Percentiles rank a stretch among this genome's conserved stretches.
phyloP scores from a whole-genome alignment of 2,113 vertebrate species.

The Etheostoma spectabile region DNA sequence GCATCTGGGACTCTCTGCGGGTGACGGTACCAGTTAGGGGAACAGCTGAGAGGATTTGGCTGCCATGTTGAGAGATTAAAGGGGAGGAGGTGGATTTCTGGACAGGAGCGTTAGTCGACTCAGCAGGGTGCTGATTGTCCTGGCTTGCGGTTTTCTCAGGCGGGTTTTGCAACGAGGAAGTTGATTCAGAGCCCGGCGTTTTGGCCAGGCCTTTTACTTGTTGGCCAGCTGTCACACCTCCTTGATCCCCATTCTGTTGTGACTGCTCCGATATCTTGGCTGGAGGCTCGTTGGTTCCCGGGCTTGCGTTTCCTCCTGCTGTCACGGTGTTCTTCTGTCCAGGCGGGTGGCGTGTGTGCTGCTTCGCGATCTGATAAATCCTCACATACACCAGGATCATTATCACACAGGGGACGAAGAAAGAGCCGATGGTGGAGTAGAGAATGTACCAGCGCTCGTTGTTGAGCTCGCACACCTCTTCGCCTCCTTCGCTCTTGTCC shows the following conservation, averaged over 20 bases:
- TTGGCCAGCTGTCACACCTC: not conserved
- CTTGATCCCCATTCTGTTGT: slow-evolving; percentile 32
- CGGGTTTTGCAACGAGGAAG: not conserved
- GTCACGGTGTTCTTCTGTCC: slow-evolving; percentile 55
- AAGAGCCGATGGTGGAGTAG: slow-evolving; percentile 91
- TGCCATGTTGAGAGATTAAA: slow-evolving; percentile 4
- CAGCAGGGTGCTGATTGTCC: slow-evolving; percentile 5
- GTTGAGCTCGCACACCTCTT: slow-evolving; percentile 86
- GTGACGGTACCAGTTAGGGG: not conserved
- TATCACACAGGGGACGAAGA: slow-evolving; percentile 93
- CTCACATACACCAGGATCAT: slow-evolving; percentile 93
- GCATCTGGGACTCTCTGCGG: not conserved
- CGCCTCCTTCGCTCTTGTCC: slow-evolving; percentile 78
- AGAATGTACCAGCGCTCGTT: slow-evolving; percentile 91
- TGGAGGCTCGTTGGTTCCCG: not conserved
- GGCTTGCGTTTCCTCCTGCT: not conserved
- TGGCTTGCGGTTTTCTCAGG: not conserved
- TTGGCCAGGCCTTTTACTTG: not conserved
- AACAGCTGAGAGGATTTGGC: slow-evolving; percentile 26
- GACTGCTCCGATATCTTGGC: not conserved
- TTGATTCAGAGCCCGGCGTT: slow-evolving; percentile 13
- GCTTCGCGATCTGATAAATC: slow-evolving; percentile 92
- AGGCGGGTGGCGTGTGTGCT: slow-evolving; percentile 75
- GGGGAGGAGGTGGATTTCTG: slow-evolving; percentile 2
- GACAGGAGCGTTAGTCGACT: not conserved